These are phyloP conservation scores for Pangasianodon hypophthalmus DNA, from an alignment of 2,113 vertebrate genomes.

Conservation along the genomic window DNA sequence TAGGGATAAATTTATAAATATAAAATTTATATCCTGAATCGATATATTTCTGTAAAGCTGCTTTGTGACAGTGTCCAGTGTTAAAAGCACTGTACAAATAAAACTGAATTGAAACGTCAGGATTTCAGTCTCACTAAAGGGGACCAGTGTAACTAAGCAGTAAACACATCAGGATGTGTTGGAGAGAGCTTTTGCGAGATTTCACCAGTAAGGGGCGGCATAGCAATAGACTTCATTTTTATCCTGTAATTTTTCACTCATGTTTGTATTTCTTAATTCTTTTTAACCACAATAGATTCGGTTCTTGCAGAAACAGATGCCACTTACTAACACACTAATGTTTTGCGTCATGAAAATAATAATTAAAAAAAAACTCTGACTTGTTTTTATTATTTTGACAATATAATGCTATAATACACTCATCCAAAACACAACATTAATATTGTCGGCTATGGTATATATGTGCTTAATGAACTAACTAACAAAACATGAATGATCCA, in stretches of 20 bases:
- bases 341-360: background rate
- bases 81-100: too few species aligned
- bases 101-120: background rate
- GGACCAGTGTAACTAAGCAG: background rate
- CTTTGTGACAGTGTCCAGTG: too few species aligned
- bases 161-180: background rate
- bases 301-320: background rate
- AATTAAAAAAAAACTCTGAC: background rate
- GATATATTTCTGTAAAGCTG: too few species aligned
- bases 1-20: too few species aligned
- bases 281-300: background rate
- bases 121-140: background rate
- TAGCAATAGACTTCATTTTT: background rate
- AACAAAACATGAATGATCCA: background rate
- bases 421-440: background rate
- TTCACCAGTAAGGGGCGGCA: slow-evolving; percentile 3
- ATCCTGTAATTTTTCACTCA: background rate
- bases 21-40: too few species aligned
- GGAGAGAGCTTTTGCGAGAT: background rate
- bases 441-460: background rate
- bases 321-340: background rate
- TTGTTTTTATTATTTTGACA: background rate
- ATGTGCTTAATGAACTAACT: background rate
- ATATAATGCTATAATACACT: background rate
- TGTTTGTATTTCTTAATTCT: background rate